Base-by-base conservation (phyloP, 2,113 vertebrate genomes). In the Rhinolophus ferrumequinum region DNA sequence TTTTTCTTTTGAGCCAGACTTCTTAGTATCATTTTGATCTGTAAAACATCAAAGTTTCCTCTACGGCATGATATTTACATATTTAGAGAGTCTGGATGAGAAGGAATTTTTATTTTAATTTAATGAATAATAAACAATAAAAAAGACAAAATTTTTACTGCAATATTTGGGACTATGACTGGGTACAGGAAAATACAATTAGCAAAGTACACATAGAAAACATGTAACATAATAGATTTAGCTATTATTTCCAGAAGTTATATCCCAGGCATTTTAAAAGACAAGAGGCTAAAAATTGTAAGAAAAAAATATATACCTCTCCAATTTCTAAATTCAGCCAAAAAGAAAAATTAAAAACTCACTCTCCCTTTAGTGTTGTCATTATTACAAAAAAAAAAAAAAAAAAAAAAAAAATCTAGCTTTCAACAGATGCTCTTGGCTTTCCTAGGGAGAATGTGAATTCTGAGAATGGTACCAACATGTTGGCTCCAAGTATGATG, bases 1-100 rank as follows among this genome's bases (percentile, higher is more conserved):
- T 79, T 96, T 89, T 97, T 97, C 96, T 98, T 98, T 98, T 97
- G 97, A 98, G 97, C 95, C 97, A 98, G 97, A 97, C 95, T 98
- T 98, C 92, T 98, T 93, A 82, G 76, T 62, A 94, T 96, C 96
- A 98, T 98, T 98, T 98, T 98, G 97, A 97, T 98, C 97, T 97
- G 93, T 96, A 96, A 98, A 98, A 96, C 95, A 97, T 93, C 92
- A 97, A 95, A 69, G 95, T 97, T 98, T 98, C 97, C 98, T 98
- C 60, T 67, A 87, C n/a, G 35, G 96, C 95, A 94, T 92, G 86
- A 15, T 70, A 75, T 77, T 91, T 90, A 80, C 7, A 82, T 92
- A 38, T 47, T 62, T 75, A 58, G 69, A 86, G 16, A 58, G 62
- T 77, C 75, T 94, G 50, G 41, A 28, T 26, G 33, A 54, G 80